phyloP scores from a whole-genome alignment of 2,888 invertebrate genomes.

The Epiblema foenella region DNA sequence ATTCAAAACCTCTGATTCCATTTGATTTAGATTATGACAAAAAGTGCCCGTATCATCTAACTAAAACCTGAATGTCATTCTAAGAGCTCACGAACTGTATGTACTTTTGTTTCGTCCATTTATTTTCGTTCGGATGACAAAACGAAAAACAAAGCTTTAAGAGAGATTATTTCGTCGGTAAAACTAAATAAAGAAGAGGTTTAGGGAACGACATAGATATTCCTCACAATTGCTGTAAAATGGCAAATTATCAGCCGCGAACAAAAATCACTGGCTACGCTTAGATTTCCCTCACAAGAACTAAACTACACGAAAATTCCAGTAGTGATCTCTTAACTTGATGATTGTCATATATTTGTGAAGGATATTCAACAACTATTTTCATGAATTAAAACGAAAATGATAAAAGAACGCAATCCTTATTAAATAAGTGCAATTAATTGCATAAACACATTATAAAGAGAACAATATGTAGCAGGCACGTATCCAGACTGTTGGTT shows the following conservation, averaged over 20 bases:
- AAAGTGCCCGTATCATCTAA: too few species aligned
- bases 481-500: too few species aligned
- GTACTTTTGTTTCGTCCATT: background rate
- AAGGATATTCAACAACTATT: too few species aligned
- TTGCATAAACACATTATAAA: background rate
- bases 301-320: background rate
- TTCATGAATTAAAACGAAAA: too few species aligned
- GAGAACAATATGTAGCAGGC: background rate
- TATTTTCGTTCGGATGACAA: background rate
- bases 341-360: too few species aligned
- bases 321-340: too few species aligned
- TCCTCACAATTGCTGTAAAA: background rate
- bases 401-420: too few species aligned
- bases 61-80: too few species aligned
- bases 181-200: background rate
- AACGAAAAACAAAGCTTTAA: background rate
- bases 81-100: too few species aligned
- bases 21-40: too few species aligned
- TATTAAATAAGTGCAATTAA: background rate
- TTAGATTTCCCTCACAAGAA: background rate
- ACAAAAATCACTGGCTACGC: background rate
- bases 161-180: background rate
- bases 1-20: too few species aligned
- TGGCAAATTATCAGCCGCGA: too few species aligned
- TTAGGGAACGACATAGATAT: background rate